These are phyloP conservation scores for Lordiphosa stackelbergi DNA, from an alignment of 1,140 invertebrate genomes.

Conservation along the genomic window DNA sequence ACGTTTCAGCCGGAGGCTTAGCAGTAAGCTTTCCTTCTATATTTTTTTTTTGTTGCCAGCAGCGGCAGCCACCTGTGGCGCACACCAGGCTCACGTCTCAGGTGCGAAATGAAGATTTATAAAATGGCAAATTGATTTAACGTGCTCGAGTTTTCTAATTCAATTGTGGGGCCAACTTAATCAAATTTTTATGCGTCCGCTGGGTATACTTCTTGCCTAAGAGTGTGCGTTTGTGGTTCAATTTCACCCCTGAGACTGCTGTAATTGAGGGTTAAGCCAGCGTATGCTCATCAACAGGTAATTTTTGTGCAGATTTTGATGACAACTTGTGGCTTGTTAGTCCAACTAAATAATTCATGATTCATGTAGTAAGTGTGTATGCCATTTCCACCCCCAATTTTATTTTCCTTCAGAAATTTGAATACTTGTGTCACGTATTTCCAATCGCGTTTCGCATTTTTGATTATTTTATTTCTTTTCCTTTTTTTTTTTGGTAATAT, in stretches of 20 bases:
- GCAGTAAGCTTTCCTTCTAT: constrained; percentile 21
- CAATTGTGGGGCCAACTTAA: constrained; percentile 33
- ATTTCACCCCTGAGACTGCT: constrained; percentile 53
- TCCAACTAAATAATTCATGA: constrained; percentile 63
- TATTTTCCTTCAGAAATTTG: constrained; percentile 45
- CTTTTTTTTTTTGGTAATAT: constrained; percentile 49
- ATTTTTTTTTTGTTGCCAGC: neutral
- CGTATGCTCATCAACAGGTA: constrained; percentile 63
- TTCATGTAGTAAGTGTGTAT: constrained; percentile 4
- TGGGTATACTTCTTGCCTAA: constrained; percentile 24
- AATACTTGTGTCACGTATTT: constrained; percentile 70
- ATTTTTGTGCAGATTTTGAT: constrained; percentile 63
- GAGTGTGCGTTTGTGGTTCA: constrained; percentile 24
- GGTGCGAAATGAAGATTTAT: constrained; percentile 74
- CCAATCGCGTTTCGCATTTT: constrained; percentile 52
- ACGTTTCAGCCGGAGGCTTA: constrained; percentile 45
- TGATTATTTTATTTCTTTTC: constrained; percentile 40
- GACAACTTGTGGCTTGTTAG: constrained; percentile 69
- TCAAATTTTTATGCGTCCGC: constrained; percentile 64
- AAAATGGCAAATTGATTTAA: constrained; percentile 72
- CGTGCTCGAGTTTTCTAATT: constrained; percentile 65
- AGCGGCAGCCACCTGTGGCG: constrained; percentile 55
- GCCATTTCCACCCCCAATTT: constrained; percentile 9
- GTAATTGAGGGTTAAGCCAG: constrained; percentile 73
- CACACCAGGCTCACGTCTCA: constrained; percentile 46